Base-by-base conservation (phyloP, 1,140 invertebrate genomes). In the Drosophila sechellia region DNA sequence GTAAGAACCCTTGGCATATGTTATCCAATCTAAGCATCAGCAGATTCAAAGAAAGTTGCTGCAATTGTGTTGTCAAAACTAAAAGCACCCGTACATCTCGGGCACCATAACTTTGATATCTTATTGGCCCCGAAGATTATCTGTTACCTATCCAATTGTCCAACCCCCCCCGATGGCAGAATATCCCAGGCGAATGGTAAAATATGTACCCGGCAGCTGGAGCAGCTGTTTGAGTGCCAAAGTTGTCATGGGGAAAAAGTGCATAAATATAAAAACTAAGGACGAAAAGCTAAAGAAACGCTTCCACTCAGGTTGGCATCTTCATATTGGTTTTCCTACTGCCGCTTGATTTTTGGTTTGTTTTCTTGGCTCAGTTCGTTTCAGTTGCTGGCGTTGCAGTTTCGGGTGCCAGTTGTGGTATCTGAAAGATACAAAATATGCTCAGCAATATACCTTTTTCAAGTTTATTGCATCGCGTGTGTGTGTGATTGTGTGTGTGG, bases 371-470 rank as follows among this genome's bases (percentile, higher is more conserved):
- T 49, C 50, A 70, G 50, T 71, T 50, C 48, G 68, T 77, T 59
- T 50, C 49, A 58, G 56, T 45, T 50, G 52, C 49, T 75, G 46
- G 60, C 68, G 66, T 52, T 71, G 68, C 68, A 71, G 68, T 71
- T 75, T 60, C 53, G 66, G 52, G 39, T 68, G 54, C 61, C 74
- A 77, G 77, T 64, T 80, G 71, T 57, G 68, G 65, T 69, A 77
- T 80, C 78, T 78, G 46, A 39, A 75, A 81, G 78, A 78, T 78
- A 85, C 77, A 86, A 77, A 69, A 85, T 76, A 76, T 76, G 72
- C 59, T 76, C 60, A 35, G 74, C 61, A 80, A 86, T 86, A 86
- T 81, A 85, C 81, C 83, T 87, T 84, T 59, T 68, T 63, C 57
- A 79, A 83, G 65, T 81, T 86, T 86, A 86, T 86, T 81, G 81